These are phyloP conservation scores for Gonocerus acuteangulatus DNA, from an alignment of 2,888 invertebrate genomes.

Conservation along the genomic window DNA sequence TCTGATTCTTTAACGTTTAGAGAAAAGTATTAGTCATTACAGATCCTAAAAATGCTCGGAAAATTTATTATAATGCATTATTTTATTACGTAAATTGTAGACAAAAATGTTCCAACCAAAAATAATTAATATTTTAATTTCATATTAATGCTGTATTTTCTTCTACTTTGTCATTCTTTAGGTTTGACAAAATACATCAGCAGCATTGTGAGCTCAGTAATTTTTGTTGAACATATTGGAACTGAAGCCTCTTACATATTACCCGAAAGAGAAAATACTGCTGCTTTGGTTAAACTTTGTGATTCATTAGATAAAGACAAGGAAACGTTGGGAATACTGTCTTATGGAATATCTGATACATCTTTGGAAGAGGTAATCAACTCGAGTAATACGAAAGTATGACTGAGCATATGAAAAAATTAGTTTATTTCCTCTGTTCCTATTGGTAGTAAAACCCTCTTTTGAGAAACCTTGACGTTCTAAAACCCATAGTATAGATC, in stretches of 20 bases:
- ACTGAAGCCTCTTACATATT: constrained; percentile 44
- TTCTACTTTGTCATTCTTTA: constrained; percentile 13
- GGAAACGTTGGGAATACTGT: constrained; percentile 44
- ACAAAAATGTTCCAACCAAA: neutral
- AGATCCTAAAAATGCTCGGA: no score
- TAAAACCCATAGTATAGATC: no score
- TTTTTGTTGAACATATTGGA: constrained; percentile 45
- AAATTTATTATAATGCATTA: no score
- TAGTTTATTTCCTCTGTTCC: no score
- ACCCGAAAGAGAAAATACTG: constrained; percentile 37
- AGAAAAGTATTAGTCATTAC: no score
- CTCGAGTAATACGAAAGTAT: no score
- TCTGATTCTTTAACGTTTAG: no score
- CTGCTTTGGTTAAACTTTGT: constrained; percentile 40
- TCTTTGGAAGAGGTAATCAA: constrained; percentile 52
- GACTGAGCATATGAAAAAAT: no score
- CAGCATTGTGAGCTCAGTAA: constrained; percentile 43
- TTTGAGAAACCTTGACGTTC: no score
- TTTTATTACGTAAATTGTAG: no score
- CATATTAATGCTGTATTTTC: neutral
- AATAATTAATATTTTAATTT: neutral
- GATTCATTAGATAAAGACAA: constrained; percentile 44
- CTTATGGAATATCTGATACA: constrained; percentile 54
- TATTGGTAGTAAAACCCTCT: no score
- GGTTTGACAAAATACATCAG: constrained; percentile 41